Evolutionary conservation across 2,888 invertebrate species (phyloP), one percentile per base, ranked within the genome.

Genomic region (Nemapogon koenigi): DNA sequence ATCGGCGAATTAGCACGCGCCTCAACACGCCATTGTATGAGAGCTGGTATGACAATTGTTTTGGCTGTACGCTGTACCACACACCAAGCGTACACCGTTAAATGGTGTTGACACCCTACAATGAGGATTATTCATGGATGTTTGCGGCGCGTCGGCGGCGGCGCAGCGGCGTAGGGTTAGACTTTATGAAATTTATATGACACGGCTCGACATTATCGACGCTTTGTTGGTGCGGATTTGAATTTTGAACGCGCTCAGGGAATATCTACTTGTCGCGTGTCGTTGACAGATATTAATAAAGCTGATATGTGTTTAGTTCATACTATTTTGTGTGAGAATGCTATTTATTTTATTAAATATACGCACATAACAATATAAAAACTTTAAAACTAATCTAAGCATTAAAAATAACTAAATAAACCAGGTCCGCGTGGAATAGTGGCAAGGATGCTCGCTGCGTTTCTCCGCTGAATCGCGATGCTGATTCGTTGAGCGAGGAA

Each of bases 111-210:
- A 72, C 72, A 69, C 70, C 70, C 68, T 70, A 68, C 66, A 67
- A 70, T 68, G 64, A 66, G 69, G 70, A 72, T 72, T 72, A 72
- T 72, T 72, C 72, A 72, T 72, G 70, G 70, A 68, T 66, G 68
- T 70, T 70, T 68, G 68, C 62, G 59, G 55, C 52, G 61, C 62
- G 57, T 70, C 69, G 70, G 70, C 56, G 57, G 65, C 59, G 65
- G 60, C 63, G 60, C 56, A 58, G 62, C 48, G 58, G n/a, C n/a
- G n/a, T n/a, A n/a, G n/a, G n/a, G n/a, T n/a, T 46, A 37, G 66
- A 67, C 68, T 70, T 70, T 72, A 70, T 70, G 70, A 72, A 70
- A 50, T 50, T 50, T 50, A 50, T 50, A 50, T 51, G 51, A 48
- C 50, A 49, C 46, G 49, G 49, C 44, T 41, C 39, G 46, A 49